Evolutionary conservation across 1,140 invertebrate species (phyloP).

Genomic region (Ceratoteleas bidentatus): DNA sequence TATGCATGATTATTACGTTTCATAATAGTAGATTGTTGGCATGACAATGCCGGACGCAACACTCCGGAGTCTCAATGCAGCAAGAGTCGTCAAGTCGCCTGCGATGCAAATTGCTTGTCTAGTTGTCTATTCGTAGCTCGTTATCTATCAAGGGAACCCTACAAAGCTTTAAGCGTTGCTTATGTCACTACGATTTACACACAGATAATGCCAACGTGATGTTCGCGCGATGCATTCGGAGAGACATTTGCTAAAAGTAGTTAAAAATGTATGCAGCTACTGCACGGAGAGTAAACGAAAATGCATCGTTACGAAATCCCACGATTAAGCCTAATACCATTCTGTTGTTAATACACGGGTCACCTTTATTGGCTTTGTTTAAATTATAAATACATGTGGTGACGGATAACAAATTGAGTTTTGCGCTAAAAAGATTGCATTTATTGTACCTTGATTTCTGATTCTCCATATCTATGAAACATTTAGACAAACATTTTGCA

Average conservation of each 20-base stretch:
- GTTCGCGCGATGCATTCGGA: constrained; percentile 7
- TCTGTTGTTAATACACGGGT: too few species aligned
- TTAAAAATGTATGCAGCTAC: constrained; percentile 23
- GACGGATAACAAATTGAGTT: too few species aligned
- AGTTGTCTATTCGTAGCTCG: constrained; percentile 69
- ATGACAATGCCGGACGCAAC: constrained; percentile 53
- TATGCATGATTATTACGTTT: constrained; percentile 58
- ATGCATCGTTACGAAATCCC: too few species aligned
- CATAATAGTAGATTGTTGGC: constrained; percentile 58
- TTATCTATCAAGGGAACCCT: constrained; percentile 62
- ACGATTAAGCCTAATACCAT: too few species aligned
- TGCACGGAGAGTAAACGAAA: too few species aligned
- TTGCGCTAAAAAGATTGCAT: too few species aligned
- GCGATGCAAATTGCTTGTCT: constrained; percentile 69
- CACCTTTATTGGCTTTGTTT: too few species aligned
- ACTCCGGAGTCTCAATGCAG: constrained; percentile 47
- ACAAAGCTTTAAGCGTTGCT: constrained; percentile 60
- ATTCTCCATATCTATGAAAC: too few species aligned
- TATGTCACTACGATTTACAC: constrained; percentile 49
- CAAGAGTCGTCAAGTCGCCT: constrained; percentile 63
- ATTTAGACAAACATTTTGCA: too few species aligned
- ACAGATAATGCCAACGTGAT: constrained; percentile 45
- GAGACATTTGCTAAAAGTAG: constrained; percentile 19
- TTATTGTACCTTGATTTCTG: too few species aligned
- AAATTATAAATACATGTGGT: too few species aligned